These are phyloP conservation scores for Heliconius ethilla DNA, from an alignment of 2,888 invertebrate genomes.

Conservation along the genomic window DNA sequence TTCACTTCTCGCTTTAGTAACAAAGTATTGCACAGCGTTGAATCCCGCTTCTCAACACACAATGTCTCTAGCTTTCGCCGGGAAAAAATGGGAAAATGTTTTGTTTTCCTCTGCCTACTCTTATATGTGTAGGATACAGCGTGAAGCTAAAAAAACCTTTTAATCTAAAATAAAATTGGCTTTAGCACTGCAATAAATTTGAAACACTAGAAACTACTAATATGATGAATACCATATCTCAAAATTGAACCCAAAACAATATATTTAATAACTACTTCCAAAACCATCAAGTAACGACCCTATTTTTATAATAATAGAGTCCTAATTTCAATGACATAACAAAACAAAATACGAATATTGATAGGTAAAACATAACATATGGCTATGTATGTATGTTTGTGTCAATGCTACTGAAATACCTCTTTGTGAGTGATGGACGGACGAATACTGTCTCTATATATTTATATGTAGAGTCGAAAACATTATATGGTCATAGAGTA, in stretches of 20 bases:
- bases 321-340: not conserved
- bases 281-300: not conserved
- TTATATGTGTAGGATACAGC: too few relatives aligned
- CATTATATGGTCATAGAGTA: conserved; percentile 14
- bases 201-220: not conserved
- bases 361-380: conserved; percentile 39
- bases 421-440: conserved; percentile 21
- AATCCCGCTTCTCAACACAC: not conserved
- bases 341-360: conserved; percentile 36
- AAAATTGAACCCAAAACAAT: not conserved
- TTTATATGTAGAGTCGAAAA: not conserved
- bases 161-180: too few relatives aligned
- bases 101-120: too few relatives aligned
- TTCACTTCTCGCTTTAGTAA: too few relatives aligned
- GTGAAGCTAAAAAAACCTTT: too few relatives aligned
- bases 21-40: not conserved
- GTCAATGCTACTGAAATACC: conserved; percentile 40
- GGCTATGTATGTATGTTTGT: conserved; percentile 31
- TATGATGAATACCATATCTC: not conserved
- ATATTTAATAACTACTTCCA: conserved; percentile 2
- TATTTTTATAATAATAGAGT: not conserved
- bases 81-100: too few relatives aligned
- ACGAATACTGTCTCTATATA: conserved; percentile 20
- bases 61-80: too few relatives aligned
- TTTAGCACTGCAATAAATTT: not conserved